Evolutionary conservation across 2,113 vertebrate species (phyloP), one percentile per base, ranked within the genome.

Genomic region (Typhlomys cinereus): DNA sequence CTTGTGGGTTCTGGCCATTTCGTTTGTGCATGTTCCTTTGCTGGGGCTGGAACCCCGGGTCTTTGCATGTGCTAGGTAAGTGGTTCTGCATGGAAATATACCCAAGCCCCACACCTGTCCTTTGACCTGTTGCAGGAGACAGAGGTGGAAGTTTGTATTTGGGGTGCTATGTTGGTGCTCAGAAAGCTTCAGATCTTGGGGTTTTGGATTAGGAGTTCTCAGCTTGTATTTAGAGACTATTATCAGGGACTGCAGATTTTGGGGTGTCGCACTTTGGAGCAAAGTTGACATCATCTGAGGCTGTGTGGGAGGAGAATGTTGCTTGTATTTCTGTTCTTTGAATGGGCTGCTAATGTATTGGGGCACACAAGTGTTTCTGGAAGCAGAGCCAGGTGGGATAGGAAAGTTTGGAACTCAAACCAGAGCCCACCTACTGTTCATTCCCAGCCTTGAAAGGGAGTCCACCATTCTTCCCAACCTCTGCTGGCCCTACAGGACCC

Each of bases 171-270:
- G 11, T 71, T 29, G 11, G 50, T 8, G 52, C 25, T 67, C 62
- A 61, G 15, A 64, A 66, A 17, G 34, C 7, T 54, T 64, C 73
- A 41, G 59, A 27, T 50, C 18, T 34, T 11, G 25, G 89, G 27
- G 48, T 67, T 74, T 74, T 23, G 27, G 78, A 9, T 7, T 34
- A 39, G 3, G 54, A 39, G 20, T 66, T 2, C 17, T 15, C 73
- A 48, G 23, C 31, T 27, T 50, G 52, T 85, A 18, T 34, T 21
- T 27, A 9, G 11, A 39, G 50, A 3, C 7, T 14, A 0, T 31
- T 1, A 1, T 2, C 0, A 12, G 64, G 57, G 7, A 7, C 13
- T 9, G 62, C 15, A 2, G 59, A 14, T 64, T 23, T 0, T 3
- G 31, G 10, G 66, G n/a, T 11, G 0, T 0, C 13, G 34, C 50